These are phyloP conservation scores for Acanthurus leucopareius DNA, from an alignment of 2,797 vertebrate species.

Conservation along the genomic window DNA sequence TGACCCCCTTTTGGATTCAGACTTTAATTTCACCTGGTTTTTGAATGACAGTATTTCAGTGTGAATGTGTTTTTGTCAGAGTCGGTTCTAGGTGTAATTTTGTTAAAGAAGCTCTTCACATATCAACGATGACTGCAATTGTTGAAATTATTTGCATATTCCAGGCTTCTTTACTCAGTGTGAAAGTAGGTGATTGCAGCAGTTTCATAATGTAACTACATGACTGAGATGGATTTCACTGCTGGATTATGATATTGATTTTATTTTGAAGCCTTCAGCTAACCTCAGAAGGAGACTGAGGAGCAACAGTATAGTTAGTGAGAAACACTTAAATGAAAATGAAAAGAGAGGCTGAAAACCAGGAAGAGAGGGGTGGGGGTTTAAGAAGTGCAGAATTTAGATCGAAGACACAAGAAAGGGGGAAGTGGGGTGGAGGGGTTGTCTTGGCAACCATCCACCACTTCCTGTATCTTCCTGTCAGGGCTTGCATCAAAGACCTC, in stretches of 20 bases:
- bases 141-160: slow-evolving; percentile 21
- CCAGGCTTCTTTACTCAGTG: slow-evolving; percentile 3
- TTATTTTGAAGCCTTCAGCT: slow-evolving; percentile 27
- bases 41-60: not conserved
- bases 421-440: slow-evolving; percentile 36
- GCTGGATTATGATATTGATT: slow-evolving; percentile 58
- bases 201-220: slow-evolving; percentile 39
- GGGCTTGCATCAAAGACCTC: slow-evolving; percentile 64
- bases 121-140: slow-evolving; percentile 11
- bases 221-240: slow-evolving; percentile 26
- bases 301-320: slow-evolving; percentile 25
- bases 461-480: slow-evolving; percentile 77
- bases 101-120: slow-evolving; percentile 10
- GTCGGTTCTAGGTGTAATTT: not conserved
- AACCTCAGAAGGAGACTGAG: slow-evolving; percentile 16
- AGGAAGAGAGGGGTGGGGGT: not conserved
- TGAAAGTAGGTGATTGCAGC: not conserved
- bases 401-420: slow-evolving; percentile 35
- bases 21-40: not conserved
- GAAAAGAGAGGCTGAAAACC: slow-evolving; percentile 14
- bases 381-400: slow-evolving; percentile 35
- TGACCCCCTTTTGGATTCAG: no score
- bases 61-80: not conserved
- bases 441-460: slow-evolving; percentile 75
- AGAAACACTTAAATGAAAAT: slow-evolving; percentile 1